These are phyloP conservation scores for Ailurus styani DNA, from an alignment of 2,113 vertebrate species.

Conservation along the genomic window DNA sequence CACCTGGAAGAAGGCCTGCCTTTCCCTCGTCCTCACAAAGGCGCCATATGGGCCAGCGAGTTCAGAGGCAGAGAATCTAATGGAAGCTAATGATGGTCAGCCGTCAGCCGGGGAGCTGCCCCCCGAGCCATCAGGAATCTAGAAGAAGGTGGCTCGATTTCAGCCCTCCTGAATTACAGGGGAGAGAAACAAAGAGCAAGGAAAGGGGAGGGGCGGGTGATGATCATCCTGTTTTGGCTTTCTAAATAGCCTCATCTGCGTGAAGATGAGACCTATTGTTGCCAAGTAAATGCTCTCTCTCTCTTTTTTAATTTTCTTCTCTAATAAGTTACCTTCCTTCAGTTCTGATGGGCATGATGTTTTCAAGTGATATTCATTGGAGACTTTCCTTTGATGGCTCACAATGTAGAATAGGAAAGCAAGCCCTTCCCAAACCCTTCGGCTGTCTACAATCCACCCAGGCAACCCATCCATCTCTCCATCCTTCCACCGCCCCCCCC, in stretches of 20 bases:
- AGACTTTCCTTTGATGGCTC: background rate
- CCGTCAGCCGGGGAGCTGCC: background rate
- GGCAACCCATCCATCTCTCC: background rate
- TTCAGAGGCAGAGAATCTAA: background rate
- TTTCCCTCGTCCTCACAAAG: background rate
- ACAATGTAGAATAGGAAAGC: background rate
- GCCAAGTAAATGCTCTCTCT: background rate
- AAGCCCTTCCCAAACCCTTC: background rate
- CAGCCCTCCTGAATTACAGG: background rate
- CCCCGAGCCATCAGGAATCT: background rate
- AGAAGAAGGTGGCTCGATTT: background rate
- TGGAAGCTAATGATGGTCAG: too few relatives aligned
- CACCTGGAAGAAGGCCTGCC: background rate
- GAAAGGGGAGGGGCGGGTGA: background rate
- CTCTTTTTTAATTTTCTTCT: background rate
- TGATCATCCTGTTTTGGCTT: background rate
- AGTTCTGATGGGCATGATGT: background rate
- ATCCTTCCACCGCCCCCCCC: background rate
- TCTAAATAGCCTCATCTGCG: background rate
- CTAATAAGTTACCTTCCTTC: background rate
- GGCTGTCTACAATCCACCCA: background rate
- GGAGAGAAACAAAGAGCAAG: background rate
- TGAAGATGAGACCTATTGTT: background rate
- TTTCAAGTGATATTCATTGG: background rate
- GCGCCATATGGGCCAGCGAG: accelerated